Percentiles rank a stretch among this genome's conserved stretches.
phyloP scores from a whole-genome alignment of 2,888 invertebrate species.

The Zele albiditarsus region DNA sequence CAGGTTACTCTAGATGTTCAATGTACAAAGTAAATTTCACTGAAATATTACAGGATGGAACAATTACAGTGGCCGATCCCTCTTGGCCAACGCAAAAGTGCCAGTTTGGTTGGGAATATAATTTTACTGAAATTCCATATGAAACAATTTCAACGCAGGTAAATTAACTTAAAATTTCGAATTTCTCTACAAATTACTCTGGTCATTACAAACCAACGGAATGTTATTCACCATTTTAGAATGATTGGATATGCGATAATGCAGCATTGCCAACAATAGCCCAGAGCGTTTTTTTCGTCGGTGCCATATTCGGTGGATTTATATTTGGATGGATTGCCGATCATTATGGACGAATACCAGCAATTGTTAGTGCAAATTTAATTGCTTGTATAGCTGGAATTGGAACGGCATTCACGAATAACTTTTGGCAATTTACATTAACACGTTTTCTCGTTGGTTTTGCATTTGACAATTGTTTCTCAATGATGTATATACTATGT shows the following conservation, averaged over 20 bases:
- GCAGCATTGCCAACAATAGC: slow-evolving; percentile 85
- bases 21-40: slow-evolving; percentile 88
- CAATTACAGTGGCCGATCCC: slow-evolving; percentile 76
- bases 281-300: slow-evolving; percentile 90
- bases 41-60: slow-evolving; percentile 76
- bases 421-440: slow-evolving; percentile 85
- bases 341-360: slow-evolving; percentile 88
- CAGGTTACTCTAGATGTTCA: slow-evolving; percentile 78
- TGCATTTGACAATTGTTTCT: slow-evolving; percentile 92
- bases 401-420: slow-evolving; percentile 82
- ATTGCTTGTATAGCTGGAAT: slow-evolving; percentile 82
- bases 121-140: slow-evolving; percentile 86
- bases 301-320: slow-evolving; percentile 89
- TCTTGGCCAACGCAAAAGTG: slow-evolving; percentile 83
- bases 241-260: slow-evolving; percentile 91
- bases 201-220: not conserved
- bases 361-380: slow-evolving; percentile 85
- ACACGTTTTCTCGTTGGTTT: slow-evolving; percentile 90
- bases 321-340: slow-evolving; percentile 92
- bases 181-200: too few species aligned
- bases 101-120: slow-evolving; percentile 87
- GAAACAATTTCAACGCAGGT: slow-evolving; percentile 88
- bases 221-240: slow-evolving; percentile 71
- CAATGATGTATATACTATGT: slow-evolving; percentile 95
- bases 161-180: not conserved